Evolutionary conservation across 2,888 invertebrate genomes (phyloP), one percentile per base, ranked within the genome.

Genomic region (Tenthredo notha): DNA sequence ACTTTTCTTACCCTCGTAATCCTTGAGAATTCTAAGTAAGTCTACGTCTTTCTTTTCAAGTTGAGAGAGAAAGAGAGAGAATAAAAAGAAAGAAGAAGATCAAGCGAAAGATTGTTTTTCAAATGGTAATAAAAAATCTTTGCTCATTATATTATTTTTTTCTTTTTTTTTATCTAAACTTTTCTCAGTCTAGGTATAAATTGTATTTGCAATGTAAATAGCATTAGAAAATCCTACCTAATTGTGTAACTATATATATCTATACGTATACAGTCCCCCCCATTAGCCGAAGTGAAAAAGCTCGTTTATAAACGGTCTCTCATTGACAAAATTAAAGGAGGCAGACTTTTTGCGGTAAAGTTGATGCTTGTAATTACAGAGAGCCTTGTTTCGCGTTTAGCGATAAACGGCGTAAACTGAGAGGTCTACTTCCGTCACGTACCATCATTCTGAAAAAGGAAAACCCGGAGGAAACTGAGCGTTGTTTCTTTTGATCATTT

Each of bases 401-500:
- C 21, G 61, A 25, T 61, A 61, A 61, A 61, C 61, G 61, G 61
- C 25, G 25, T 21, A 61, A 61, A 61, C 25, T 10, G 12, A 9
- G 25, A 61, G 21, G 61, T 21, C 61, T 3, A 61, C 61, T 61
- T 25, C 25, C 61, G 58, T 58, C 61, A 25, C 25, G 61, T 61
- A 9, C 70, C 70, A n/a, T 70, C 18, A 70, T 70, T 9, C 33
- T 37, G 12, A 18, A 70, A n/a, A 37, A 70, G n/a, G n/a, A 70
- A 70, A 15, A 18, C 37, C 33, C 70, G 37, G 15, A 33, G n/a
- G 21, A 12, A 21, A 25, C 25, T 25, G 61, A 25, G 25, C 61
- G 61, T 61, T 10, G 18, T 37, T 70, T 33, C 70, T 70, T 37
- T 70, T 70, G 70, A 70, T 70, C 37, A 70, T 37, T 70, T 70